These are phyloP conservation scores for Drosophila sechellia DNA, from an alignment of 1,140 invertebrate genomes.

Conservation along the genomic window DNA sequence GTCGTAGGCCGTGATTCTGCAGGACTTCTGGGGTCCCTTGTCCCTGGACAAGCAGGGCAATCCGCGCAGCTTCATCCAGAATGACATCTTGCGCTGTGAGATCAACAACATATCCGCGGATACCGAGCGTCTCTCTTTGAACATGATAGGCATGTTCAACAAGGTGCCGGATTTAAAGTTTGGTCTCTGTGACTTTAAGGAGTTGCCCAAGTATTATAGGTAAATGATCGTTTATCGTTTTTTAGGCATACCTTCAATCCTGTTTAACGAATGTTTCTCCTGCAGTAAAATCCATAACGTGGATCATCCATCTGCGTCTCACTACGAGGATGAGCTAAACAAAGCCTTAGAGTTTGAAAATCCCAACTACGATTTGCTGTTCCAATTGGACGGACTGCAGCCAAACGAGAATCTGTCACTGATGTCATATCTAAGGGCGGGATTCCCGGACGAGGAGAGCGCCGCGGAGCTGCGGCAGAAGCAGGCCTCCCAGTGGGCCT, in stretches of 20 bases:
- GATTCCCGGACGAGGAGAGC: conserved; percentile 92
- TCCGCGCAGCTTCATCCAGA: conserved; percentile 90
- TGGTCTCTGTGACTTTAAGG: conserved; percentile 93
- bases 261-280: background rate
- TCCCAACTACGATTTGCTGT: conserved; percentile 89
- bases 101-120: conserved; percentile 94
- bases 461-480: conserved; percentile 92
- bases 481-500: conserved; percentile 96
- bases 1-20: conserved; percentile 58
- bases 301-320: conserved; percentile 29
- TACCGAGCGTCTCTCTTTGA: conserved; percentile 93
- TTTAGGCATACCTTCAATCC: background rate
- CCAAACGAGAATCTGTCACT: conserved; percentile 87
- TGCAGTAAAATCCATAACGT: conserved; percentile 45
- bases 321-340: conserved; percentile 93
- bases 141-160: conserved; percentile 92
- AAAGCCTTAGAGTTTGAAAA: conserved; percentile 95
- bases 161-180: conserved; percentile 89
- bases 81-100: conserved; percentile 94
- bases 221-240: conserved; percentile 85
- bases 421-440: conserved; percentile 89
- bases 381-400: conserved; percentile 69
- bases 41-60: conserved; percentile 90
- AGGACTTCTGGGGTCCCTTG: conserved; percentile 58
- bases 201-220: conserved; percentile 95